Conservation (phyloP, 2,797 vertebrate species). For the Hypotaenidia okinawae region DNA sequence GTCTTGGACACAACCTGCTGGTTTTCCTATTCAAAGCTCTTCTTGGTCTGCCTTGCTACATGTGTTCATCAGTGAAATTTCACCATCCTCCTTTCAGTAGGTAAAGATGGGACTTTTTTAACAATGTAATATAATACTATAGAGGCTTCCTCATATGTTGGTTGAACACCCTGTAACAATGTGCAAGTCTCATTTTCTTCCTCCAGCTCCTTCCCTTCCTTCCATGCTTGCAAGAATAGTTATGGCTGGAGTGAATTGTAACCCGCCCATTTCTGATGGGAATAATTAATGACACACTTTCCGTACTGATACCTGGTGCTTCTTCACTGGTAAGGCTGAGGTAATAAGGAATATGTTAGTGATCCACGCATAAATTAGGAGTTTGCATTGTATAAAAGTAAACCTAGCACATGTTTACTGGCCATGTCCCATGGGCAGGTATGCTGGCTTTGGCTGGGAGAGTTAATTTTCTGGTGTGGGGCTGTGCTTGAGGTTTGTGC, state of each 20-base stretch:
- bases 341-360: background rate
- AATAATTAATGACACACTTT: background rate
- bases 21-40: background rate
- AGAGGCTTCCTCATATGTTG: background rate
- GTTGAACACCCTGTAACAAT: background rate
- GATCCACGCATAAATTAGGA: background rate
- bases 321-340: background rate
- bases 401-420: background rate
- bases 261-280: background rate
- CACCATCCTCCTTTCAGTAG: background rate
- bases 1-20: background rate
- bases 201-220: background rate
- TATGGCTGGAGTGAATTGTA: background rate
- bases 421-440: background rate
- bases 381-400: background rate
- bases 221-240: background rate
- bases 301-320: background rate
- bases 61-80: background rate
- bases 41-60: background rate
- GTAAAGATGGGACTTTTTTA: background rate
- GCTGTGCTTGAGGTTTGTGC: too few relatives aligned
- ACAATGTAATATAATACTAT: fast-evolving
- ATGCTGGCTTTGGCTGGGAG: too few relatives aligned
- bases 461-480: too few relatives aligned
- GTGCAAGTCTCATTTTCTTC: background rate